A percentile compares a stretch with the other conserved stretches of the same genome.
Conservation (phyloP, 2,113 vertebrate genomes). For the Oenanthe oenanthe region DNA sequence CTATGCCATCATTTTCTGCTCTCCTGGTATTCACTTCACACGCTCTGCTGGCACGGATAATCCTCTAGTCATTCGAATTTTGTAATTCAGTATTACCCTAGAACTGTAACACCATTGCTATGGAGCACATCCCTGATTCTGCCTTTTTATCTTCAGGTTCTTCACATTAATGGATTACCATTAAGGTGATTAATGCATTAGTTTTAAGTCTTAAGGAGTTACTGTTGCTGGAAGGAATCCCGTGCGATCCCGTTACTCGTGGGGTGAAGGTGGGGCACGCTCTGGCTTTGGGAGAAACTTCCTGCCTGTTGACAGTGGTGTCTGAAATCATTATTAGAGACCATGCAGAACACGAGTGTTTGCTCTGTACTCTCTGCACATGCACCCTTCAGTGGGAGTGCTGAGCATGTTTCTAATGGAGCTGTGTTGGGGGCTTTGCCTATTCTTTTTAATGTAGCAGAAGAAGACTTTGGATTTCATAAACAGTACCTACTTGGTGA, state of each 20-base stretch:
- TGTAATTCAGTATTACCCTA: neutral
- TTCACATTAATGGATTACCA: slow-evolving; percentile 36
- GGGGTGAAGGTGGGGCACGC: neutral
- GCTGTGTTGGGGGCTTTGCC: neutral
- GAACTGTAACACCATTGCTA: neutral
- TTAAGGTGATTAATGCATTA: slow-evolving; percentile 18
- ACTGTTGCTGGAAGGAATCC: slow-evolving; percentile 32
- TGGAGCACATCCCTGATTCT: neutral
- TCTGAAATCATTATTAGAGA: neutral
- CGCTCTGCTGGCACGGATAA: neutral
- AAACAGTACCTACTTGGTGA: slow-evolving; percentile 55
- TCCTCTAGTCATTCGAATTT: neutral
- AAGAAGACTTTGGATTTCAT: slow-evolving; percentile 57
- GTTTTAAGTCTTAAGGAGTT: slow-evolving; percentile 48
- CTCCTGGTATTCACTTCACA: neutral
- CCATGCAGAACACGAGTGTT: neutral
- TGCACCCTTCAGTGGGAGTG: neutral
- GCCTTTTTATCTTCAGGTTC: slow-evolving; percentile 12
- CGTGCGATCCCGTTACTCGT: fast-evolving
- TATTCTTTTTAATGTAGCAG: slow-evolving; percentile 61
- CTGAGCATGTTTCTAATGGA: slow-evolving; percentile 15
- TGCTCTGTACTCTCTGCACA: slow-evolving; percentile 5
- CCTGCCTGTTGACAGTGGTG: neutral
- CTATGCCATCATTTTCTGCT: slow-evolving; percentile 23
- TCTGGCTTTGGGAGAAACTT: neutral